A percentile compares a stretch with the other conserved stretches of the same genome.
These are phyloP conservation scores for Sterrhoptilus dennistouni DNA, from an alignment of 2,113 vertebrate species.

Conservation along the genomic window DNA sequence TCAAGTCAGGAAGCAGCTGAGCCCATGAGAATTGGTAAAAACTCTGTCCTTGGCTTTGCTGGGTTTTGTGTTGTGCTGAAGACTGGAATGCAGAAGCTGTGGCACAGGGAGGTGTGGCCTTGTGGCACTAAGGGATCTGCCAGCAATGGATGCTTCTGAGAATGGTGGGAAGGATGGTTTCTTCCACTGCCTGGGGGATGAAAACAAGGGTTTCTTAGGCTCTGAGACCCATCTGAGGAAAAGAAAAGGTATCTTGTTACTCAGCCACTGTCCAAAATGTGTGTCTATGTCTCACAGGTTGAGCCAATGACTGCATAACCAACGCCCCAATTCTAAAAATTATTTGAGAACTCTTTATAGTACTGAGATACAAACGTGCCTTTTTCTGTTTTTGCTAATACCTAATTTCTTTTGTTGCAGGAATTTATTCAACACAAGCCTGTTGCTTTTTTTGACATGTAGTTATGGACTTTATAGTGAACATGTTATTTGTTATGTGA, in stretches of 20 bases:
- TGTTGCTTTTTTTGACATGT: neutral
- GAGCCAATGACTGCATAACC: neutral
- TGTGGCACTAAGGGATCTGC: neutral
- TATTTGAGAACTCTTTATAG: neutral
- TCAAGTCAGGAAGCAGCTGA: neutral
- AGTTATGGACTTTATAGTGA: neutral
- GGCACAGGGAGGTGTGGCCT: neutral
- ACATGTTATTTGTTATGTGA: neutral
- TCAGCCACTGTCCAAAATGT: neutral
- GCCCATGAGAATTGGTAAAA: neutral
- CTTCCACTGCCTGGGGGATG: neutral
- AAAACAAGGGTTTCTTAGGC: neutral
- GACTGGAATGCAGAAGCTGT: neutral
- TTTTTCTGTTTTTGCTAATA: neutral
- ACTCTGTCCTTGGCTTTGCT: accelerated
- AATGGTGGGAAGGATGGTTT: neutral
- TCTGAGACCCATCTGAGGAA: neutral
- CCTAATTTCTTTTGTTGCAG: neutral
- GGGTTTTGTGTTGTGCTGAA: neutral
- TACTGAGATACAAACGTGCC: neutral
- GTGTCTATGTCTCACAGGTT: neutral
- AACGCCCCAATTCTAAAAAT: neutral
- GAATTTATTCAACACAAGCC: neutral
- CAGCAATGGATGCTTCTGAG: neutral
- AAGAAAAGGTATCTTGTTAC: neutral